A percentile compares a stretch with the other conserved stretches of the same genome.
These are phyloP conservation scores for Argynnis bischoffii DNA, from an alignment of 2,888 invertebrate species.

Conservation along the genomic window DNA sequence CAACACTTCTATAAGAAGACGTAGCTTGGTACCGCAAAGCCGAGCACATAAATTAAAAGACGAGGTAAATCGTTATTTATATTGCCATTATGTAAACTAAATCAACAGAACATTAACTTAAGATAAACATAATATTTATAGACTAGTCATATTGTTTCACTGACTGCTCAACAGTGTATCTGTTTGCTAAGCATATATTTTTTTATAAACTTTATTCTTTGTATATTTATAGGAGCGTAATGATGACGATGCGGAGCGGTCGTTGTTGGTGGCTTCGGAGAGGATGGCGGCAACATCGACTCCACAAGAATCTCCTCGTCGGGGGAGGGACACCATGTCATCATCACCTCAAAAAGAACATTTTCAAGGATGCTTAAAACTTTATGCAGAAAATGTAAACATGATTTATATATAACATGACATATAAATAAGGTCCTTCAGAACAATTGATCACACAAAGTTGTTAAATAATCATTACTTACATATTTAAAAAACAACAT, in stretches of 20 bases:
- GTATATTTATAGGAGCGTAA: conserved; percentile 64
- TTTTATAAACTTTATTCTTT: neutral
- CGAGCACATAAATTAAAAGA: conserved; percentile 51
- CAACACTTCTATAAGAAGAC: conserved; percentile 58
- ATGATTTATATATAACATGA: too few relatives aligned
- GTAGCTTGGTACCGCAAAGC: conserved; percentile 64
- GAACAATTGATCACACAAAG: neutral
- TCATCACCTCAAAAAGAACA: conserved; percentile 85
- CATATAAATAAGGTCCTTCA: neutral
- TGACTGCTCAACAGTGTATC: too few relatives aligned
- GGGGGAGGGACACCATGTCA: conserved; percentile 61
- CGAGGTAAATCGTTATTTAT: conserved; percentile 53
- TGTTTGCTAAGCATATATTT: too few relatives aligned
- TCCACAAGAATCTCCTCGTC: conserved; percentile 57
- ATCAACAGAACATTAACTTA: neutral
- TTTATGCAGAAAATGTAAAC: conserved; percentile 89
- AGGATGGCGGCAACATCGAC: conserved; percentile 66
- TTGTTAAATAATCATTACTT: neutral
- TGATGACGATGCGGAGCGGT: conserved; percentile 84
- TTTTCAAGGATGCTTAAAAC: conserved; percentile 88
- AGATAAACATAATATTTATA: too few relatives aligned
- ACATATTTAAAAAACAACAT: neutral
- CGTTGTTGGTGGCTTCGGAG: conserved; percentile 73
- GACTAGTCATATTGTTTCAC: too few relatives aligned
- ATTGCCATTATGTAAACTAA: neutral